A percentile compares a stretch with the other conserved stretches of the same genome.
Evolutionary conservation across 2,797 vertebrate genomes (phyloP).

Genomic region (Myripristis murdjan): DNA sequence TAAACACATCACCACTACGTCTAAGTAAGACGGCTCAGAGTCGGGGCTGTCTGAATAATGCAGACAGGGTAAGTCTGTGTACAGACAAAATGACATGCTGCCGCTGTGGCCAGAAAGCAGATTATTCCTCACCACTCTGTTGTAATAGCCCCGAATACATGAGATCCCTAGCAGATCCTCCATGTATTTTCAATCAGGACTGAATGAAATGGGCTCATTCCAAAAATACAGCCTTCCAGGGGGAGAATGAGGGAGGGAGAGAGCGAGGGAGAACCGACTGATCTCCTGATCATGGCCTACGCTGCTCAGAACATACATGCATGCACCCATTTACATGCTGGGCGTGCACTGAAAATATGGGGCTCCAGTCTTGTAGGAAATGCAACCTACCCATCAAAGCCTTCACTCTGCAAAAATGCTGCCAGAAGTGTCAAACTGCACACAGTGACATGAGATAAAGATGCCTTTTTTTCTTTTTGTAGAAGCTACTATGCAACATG

Average conservation of each 20-base stretch:
- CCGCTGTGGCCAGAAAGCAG: constrained; percentile 16
- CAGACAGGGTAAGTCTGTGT: background rate
- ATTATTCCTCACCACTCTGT: constrained; percentile 24
- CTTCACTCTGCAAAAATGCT: constrained; percentile 17
- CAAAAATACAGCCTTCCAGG: constrained; percentile 79
- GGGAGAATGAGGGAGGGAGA: constrained; percentile 39
- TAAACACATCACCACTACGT: background rate
- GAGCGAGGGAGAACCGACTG: constrained; percentile 28
- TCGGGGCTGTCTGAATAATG: constrained; percentile 16
- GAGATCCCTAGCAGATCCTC: constrained; percentile 60
- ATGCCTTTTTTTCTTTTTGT: constrained; percentile 5
- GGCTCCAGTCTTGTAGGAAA: constrained; percentile 10
- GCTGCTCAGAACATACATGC: constrained; percentile 58
- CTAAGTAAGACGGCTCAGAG: constrained; percentile 1
- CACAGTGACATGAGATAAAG: background rate
- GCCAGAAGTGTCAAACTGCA: background rate
- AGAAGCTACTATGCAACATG: background rate
- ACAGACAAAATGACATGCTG: constrained; percentile 5
- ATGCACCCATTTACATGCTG: constrained; percentile 53
- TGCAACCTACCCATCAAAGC: constrained; percentile 23
- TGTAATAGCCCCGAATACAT: constrained; percentile 58
- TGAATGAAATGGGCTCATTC: constrained; percentile 77
- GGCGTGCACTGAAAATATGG: constrained; percentile 29
- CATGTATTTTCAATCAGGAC: constrained; percentile 71
- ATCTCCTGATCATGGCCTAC: constrained; percentile 66